Evolutionary conservation across 1,140 invertebrate species (phyloP), one percentile per base, ranked within the genome.

Genomic region (Drosophila ohnishii): DNA sequence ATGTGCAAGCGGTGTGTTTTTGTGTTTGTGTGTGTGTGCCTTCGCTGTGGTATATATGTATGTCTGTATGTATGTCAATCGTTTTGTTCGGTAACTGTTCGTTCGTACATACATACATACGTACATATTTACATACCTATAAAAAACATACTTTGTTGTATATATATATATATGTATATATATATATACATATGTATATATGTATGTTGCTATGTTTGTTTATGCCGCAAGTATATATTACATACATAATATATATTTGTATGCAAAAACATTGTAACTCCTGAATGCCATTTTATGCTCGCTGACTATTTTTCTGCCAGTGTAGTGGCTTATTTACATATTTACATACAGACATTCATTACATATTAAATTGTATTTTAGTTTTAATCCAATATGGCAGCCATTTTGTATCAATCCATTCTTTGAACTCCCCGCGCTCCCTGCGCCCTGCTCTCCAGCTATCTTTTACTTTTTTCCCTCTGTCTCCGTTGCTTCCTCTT

Each of bases 351-450:
- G 67, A 66, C 48, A 58, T 62, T 65, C 32, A 69, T 79, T 85
- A 87, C 63, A 79, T 80, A 78, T 84, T 88, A 89, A 88, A 80
- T 88, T 87, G 84, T 84, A 78, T 80, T 84, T 84, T 90, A 89
- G 85, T 90, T 89, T 88, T 89, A 89, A 89, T 87, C 80, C 85
- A 89, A 89, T 89, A 89, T 90, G 85, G 85, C 85, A 85, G 85
- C 85, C 86, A 89, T 90, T 88, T 88, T 88, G 85, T 87, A 79
- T 84, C 60, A 88, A 84, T 80, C 80, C 80, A 82, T 76, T 78
- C 84, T 88, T 80, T 82, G 53, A 69, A 61, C 70, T 71, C 45
- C 75, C 80, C 74, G 71, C 64, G 72, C 78, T 73, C 34, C 25
- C 25, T 44, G 35, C 50, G 48, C 37, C 74, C 72, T 62, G 44